Conservation (phyloP, 2,113 vertebrate genomes). For the Hydropotes inermis region DNA sequence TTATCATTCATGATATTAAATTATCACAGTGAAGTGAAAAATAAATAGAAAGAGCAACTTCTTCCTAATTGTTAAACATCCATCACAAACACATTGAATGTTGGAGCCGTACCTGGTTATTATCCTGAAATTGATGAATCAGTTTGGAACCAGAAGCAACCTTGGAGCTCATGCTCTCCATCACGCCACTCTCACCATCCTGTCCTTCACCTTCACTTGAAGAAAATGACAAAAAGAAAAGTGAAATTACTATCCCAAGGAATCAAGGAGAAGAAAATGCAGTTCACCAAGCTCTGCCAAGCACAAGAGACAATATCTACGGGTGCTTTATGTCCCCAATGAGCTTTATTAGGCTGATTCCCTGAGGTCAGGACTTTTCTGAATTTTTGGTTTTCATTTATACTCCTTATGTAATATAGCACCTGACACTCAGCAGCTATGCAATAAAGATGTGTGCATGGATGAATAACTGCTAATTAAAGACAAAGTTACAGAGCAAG, state of each 20-base stretch:
- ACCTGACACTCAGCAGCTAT: neutral
- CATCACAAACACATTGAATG: neutral
- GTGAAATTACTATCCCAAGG: neutral
- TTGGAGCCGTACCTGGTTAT: neutral
- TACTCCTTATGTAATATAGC: neutral
- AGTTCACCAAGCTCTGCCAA: fast-evolving
- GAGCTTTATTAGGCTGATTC: fast-evolving
- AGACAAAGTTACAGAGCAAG: neutral
- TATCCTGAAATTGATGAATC: neutral
- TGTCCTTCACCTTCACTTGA: neutral
- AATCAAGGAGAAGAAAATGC: neutral
- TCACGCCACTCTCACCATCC: neutral
- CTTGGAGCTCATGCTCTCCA: neutral
- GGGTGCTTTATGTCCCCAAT: neutral
- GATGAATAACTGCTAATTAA: neutral
- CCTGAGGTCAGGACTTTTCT: neutral
- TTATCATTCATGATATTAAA: neutral
- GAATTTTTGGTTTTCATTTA: neutral
- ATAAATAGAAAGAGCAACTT: neutral
- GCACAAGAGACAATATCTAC: neutral
- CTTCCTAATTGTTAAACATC: neutral
- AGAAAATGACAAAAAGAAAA: neutral
- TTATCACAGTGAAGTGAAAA: neutral
- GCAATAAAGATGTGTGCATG: neutral
- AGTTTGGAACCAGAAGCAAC: neutral